phyloP scores from a whole-genome alignment of 2,888 invertebrate genomes.

The Chrysolina americana region DNA sequence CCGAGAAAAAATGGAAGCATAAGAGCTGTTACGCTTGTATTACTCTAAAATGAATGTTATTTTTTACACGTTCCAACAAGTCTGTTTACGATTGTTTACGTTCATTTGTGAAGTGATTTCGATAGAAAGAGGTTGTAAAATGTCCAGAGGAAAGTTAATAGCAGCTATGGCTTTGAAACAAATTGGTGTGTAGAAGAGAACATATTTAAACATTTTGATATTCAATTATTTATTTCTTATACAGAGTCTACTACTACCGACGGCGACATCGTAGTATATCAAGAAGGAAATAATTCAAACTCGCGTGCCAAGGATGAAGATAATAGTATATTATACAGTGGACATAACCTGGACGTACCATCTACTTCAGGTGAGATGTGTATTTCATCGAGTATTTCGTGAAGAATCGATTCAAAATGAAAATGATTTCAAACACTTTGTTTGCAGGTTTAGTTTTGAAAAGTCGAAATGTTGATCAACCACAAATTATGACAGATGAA shows the following conservation, averaged over 20 bases:
- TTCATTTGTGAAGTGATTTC: constrained; percentile 13
- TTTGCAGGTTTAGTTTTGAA: no score
- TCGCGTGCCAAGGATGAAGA: no score
- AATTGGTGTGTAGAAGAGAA: neutral
- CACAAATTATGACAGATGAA: no score
- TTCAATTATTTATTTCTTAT: neutral
- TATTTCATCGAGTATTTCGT: no score
- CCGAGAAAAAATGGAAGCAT: constrained; percentile 3
- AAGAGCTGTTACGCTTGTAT: constrained; percentile 17
- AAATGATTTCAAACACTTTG: no score
- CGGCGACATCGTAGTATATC: no score
- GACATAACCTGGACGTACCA: neutral
- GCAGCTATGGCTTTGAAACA: neutral
- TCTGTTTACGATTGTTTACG: constrained; percentile 6
- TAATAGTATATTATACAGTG: neutral
- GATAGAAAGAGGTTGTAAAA: neutral
- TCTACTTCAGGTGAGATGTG: neutral
- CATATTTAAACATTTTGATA: neutral
- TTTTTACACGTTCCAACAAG: constrained; percentile 7
- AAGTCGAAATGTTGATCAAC: no score
- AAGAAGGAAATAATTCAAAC: no score
- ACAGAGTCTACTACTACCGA: no score
- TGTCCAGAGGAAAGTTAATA: neutral
- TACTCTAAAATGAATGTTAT: constrained; percentile 10
- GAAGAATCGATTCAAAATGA: no score